Conservation (phyloP, 92 coral and sea anemone species). For the Muricea muricata region DNA sequence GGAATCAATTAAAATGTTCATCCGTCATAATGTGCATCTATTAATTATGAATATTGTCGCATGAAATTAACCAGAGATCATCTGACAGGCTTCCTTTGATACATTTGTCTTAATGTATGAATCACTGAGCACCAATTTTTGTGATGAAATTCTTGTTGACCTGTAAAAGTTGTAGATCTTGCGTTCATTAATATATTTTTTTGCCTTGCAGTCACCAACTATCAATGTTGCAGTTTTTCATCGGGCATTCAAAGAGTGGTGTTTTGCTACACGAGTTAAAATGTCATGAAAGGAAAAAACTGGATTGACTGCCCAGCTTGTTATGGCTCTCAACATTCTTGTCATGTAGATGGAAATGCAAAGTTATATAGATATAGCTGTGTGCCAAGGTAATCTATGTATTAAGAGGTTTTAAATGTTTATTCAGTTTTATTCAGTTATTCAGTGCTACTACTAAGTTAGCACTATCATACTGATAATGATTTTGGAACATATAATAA, state of each 20-base stretch:
- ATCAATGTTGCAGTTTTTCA: constrained; percentile 19
- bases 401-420: not conserved
- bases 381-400: constrained; percentile 3
- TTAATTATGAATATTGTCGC: too few relatives aligned
- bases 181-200: not conserved
- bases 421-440: not conserved
- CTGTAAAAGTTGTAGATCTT: not conserved
- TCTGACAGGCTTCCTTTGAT: too few relatives aligned
- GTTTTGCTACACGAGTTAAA: constrained; percentile 18
- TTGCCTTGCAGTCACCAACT: constrained; percentile 9
- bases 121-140: too few relatives aligned
- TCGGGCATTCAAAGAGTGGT: constrained; percentile 37
- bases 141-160: not conserved
- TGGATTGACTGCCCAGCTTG: constrained; percentile 21
- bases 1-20: too few relatives aligned
- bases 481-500: not conserved
- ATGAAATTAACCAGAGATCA: too few relatives aligned
- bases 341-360: constrained; percentile 31
- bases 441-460: too few relatives aligned
- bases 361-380: constrained; percentile 34
- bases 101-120: too few relatives aligned
- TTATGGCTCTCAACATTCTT: constrained; percentile 4
- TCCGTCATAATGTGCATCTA: too few relatives aligned
- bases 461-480: too few relatives aligned
- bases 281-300: constrained; percentile 8